Evolutionary conservation across 2,797 vertebrate species (phyloP), one percentile per base, ranked within the genome.

Genomic region (Esox masquinongy): DNA sequence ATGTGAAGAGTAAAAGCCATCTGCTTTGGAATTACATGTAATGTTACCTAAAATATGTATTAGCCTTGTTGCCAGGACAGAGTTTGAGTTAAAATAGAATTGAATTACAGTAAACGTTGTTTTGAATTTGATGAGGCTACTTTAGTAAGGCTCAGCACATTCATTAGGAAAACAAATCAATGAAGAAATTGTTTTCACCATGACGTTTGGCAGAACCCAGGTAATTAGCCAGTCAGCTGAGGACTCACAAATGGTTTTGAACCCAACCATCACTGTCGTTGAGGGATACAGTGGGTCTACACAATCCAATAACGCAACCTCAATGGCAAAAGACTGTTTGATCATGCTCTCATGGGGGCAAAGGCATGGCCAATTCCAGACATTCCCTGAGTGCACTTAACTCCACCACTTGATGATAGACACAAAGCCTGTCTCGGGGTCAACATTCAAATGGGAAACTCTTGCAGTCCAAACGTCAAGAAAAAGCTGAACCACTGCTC

Each of bases 251-350:
- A 24, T 24, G 11, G 22, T 61, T 14, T 61, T 61, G 56, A 61
- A 61, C n/a, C n/a, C 11, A 24, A 61, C 12, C 56, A 24, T 4
- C 56, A 24, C 56, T 61, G 53, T 56, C 11, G 56, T 61, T 3
- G 9, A 4, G 43, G 56, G 56, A 24, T 26, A 39, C 36, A 39
- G 36, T 39, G 36, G 36, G 56, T 74, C n/a, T 61, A 47, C 49
- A 59, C 22, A 73, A 51, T 36, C 29, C 53, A 73, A 73, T 19
- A 68, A 75, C 64, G 78, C 26, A 61, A 76, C 0, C 56, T 61
- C 56, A 61, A 61, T 61, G 56, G 56, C 56, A 61, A 61, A 61
- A 61, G 11, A 61, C 11, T 14, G 19, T 61, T 61, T 61, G 43
- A 26, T 70, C 43, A 50, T 70, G 22, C 47, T 70, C 12, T 22